phyloP scores from a whole-genome alignment of 2,888 invertebrate species.

The Slavum lentiscoides region DNA sequence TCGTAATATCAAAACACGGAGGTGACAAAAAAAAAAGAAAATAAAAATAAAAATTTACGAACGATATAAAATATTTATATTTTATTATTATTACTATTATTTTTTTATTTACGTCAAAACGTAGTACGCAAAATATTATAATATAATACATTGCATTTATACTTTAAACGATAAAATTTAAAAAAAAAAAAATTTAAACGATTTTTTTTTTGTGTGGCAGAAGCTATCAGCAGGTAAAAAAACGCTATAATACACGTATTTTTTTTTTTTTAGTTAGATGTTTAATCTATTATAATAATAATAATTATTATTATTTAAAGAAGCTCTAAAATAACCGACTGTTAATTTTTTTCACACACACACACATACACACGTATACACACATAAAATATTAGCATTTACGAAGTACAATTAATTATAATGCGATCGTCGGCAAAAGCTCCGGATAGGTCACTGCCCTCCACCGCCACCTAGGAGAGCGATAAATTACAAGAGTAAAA shows the following conservation, averaged over 20 bases:
- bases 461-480: conserved; percentile 5
- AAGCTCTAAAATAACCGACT: conserved; percentile 29
- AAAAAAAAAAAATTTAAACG: not conserved
- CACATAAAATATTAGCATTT: conserved; percentile 23
- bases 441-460: not conserved
- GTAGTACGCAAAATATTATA: not conserved
- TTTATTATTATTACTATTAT: too few relatives aligned
- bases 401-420: too few relatives aligned
- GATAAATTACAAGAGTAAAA: conserved; percentile 46
- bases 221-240: conserved; percentile 52
- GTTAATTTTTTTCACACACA: conserved; percentile 30
- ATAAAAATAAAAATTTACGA: not conserved
- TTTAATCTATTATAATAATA: conserved; percentile 27
- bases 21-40: not conserved
- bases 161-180: conserved; percentile 2
- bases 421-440: not conserved
- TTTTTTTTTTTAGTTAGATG: conserved; percentile 39
- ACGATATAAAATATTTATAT: not conserved
- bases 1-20: not conserved
- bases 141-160: conserved; percentile 3
- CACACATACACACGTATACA: not conserved
- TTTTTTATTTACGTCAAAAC: not conserved
- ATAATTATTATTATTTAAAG: conserved; percentile 1
- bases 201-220: conserved; percentile 36
- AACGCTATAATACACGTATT: conserved; percentile 51